Evolutionary conservation across 2,797 vertebrate genomes (phyloP).

Genomic region (Sebastes nivosus): DNA sequence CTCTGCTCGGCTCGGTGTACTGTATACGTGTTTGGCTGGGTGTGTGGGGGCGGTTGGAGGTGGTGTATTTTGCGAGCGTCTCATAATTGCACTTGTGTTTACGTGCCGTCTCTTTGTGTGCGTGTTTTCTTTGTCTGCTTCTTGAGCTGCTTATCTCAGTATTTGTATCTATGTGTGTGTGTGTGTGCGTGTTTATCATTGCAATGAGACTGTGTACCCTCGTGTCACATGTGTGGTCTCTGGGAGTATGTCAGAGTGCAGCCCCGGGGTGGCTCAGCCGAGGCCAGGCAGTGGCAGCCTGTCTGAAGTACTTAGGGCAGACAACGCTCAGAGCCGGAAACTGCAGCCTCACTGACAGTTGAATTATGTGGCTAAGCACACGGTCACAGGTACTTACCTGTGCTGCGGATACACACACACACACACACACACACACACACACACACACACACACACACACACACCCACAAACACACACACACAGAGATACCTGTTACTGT

Average conservation of each 20-base stretch:
- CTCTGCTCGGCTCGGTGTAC: not conserved
- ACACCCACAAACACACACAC: conserved; percentile 5
- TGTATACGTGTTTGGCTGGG: conserved; percentile 13
- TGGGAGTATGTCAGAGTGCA: conserved; percentile 17
- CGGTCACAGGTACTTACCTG: conserved; percentile 49
- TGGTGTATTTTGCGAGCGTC: conserved; percentile 6
- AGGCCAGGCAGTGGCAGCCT: conserved; percentile 46
- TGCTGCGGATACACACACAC: conserved; percentile 21
- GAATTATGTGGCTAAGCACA: conserved; percentile 52
- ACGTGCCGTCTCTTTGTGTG: not conserved
- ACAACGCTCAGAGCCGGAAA: conserved; percentile 47
- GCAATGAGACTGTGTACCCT: not conserved
- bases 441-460: conserved; percentile 15
- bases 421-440: conserved; percentile 11
- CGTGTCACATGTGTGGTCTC: conserved; percentile 3
- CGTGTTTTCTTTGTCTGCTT: not conserved
- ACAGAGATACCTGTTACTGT: conserved; percentile 4
- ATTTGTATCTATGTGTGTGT: not conserved
- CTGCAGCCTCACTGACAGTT: conserved; percentile 44
- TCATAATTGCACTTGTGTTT: conserved; percentile 13
- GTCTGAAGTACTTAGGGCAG: conserved; percentile 59
- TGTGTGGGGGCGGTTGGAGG: conserved; percentile 41
- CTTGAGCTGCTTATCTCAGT: not conserved
- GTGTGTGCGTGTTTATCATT: not conserved
- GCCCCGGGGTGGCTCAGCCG: conserved; percentile 28